Conservation (phyloP, 2,888 invertebrate genomes). For the Zaprionus lineosus region DNA sequence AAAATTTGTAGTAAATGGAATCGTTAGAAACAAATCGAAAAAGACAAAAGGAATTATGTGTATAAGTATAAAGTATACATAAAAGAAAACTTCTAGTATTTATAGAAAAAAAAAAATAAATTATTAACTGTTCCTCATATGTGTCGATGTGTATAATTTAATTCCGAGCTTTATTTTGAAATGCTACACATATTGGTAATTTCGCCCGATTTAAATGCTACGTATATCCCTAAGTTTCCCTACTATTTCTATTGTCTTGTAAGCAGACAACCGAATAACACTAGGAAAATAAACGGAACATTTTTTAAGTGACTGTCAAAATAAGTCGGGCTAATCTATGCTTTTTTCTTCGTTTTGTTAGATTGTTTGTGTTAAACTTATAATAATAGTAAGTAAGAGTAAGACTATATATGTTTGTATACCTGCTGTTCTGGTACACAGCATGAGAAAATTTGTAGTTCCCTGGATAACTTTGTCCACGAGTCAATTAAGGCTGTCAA, state of each 20-base stretch:
- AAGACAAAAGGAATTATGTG: no score
- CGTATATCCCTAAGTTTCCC: constrained; percentile 33
- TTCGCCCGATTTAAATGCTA: constrained; percentile 50
- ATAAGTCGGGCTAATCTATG: constrained; percentile 11
- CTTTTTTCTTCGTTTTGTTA: constrained; percentile 6
- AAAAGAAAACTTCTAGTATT: no score
- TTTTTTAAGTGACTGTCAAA: constrained; percentile 9
- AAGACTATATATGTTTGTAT: constrained; percentile 61
- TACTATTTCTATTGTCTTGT: background rate
- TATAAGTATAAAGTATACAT: no score
- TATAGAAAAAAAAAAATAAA: constrained; percentile 16
- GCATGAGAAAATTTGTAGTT: constrained; percentile 52
- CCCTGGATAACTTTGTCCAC: constrained; percentile 44
- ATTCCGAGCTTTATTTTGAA: constrained; percentile 51
- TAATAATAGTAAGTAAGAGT: constrained; percentile 51
- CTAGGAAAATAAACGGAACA: constrained; percentile 21
- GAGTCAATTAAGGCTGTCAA: constrained; percentile 41
- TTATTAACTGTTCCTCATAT: background rate
- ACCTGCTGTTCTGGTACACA: constrained; percentile 75
- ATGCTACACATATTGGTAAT: constrained; percentile 48
- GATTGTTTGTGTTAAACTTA: constrained; percentile 36
- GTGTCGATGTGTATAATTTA: constrained; percentile 19
- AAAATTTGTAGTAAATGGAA: constrained; percentile 50
- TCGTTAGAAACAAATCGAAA: constrained; percentile 44
- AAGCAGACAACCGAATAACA: constrained; percentile 18